Evolutionary conservation across 2,888 invertebrate species (phyloP).

Genomic region (Anagyrus pseudococci): DNA sequence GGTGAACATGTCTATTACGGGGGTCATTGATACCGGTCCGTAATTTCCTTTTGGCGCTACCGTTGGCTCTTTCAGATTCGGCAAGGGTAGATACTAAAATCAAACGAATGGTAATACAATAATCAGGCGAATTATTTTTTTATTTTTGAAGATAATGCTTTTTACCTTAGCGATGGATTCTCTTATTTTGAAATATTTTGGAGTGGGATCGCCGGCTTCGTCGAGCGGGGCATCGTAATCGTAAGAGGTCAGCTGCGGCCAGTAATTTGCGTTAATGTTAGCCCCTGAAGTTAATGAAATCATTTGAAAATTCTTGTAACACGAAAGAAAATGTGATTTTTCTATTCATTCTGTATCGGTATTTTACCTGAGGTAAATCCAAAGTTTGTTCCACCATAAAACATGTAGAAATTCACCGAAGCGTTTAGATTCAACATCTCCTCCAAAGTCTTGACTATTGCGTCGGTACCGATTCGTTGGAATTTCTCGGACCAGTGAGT

Average conservation of each 20-base stretch:
- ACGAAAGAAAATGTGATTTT: no score
- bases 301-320: slow-evolving; percentile 13
- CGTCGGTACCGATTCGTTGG: slow-evolving; percentile 64
- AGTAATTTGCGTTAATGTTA: slow-evolving; percentile 63
- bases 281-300: slow-evolving; percentile 51
- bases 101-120: slow-evolving; percentile 1
- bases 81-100: slow-evolving; percentile 68
- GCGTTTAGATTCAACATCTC: slow-evolving; percentile 60
- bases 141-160: no score
- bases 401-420: slow-evolving; percentile 90
- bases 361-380: slow-evolving; percentile 67
- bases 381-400: slow-evolving; percentile 88
- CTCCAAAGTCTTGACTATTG: slow-evolving; percentile 59
- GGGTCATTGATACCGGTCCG: slow-evolving; percentile 67
- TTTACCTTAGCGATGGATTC: slow-evolving; percentile 67
- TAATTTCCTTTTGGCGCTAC: slow-evolving; percentile 69
- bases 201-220: slow-evolving; percentile 88
- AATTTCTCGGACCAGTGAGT: slow-evolving; percentile 84
- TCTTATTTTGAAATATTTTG: slow-evolving; percentile 78
- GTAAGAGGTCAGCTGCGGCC: slow-evolving; percentile 81
- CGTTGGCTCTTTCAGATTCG: slow-evolving; percentile 62
- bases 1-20: slow-evolving; percentile 62
- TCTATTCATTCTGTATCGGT: no score
- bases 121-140: no score
- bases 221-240: slow-evolving; percentile 91